Percentiles rank a stretch among this genome's conserved stretches.
Evolutionary conservation across 2,113 vertebrate species (phyloP).

Genomic region (Heliornis fulica): DNA sequence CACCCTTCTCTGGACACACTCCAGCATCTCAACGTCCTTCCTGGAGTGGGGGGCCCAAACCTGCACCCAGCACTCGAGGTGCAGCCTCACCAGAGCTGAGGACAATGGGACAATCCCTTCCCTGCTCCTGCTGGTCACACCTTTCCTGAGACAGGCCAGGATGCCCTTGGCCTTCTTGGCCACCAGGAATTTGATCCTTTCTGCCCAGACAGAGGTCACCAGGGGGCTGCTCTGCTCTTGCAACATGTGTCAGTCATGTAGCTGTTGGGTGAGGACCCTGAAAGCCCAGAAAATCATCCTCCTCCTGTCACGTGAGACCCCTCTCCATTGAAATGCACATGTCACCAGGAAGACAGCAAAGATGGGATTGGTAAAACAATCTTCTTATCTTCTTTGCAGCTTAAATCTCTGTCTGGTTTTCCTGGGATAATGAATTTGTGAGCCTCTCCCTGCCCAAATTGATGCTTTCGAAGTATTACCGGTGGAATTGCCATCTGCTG

Average conservation of each 20-base stretch:
- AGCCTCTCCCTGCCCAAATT: not conserved
- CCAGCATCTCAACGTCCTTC: no score
- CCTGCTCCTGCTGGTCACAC: no score
- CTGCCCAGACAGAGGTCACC: not conserved
- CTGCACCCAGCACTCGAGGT: no score
- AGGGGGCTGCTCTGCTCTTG: not conserved
- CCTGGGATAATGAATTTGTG: slow-evolving; percentile 7
- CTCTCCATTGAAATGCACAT: not conserved
- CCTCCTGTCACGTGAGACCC: rapidly evolving
- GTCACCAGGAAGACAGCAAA: not conserved
- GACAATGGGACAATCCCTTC: no score
- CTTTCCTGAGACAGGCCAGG: no score
- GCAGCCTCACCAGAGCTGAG: no score
- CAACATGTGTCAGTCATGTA: no score
- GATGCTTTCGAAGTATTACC: slow-evolving; percentile 5
- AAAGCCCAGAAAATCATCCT: rapidly evolving
- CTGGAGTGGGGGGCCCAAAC: no score
- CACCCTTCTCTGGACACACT: no score
- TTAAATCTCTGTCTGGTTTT: slow-evolving; percentile 8
- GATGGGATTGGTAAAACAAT: not conserved
- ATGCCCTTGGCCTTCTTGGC: no score
- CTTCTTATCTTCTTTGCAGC: slow-evolving; percentile 42
- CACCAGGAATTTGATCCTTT: not conserved
- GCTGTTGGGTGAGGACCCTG: not conserved
- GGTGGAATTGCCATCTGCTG: slow-evolving; percentile 30